Evolutionary conservation across 2,888 invertebrate species (phyloP), one percentile per base, ranked within the genome.

Genomic region (Drosophila cognata): DNA sequence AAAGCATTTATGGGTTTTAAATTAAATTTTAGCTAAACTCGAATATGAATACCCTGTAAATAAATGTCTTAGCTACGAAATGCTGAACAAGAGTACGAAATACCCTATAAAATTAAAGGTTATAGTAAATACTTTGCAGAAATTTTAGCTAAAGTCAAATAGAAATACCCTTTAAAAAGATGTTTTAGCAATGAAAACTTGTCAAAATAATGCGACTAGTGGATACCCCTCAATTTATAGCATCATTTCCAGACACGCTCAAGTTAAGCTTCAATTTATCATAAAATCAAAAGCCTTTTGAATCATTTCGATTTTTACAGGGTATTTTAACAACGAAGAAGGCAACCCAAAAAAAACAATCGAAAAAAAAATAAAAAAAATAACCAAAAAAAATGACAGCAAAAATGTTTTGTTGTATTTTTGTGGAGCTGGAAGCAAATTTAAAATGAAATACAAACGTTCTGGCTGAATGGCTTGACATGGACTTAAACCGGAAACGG

Each of bases 401-500:
- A 57, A 36, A 29, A 35, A 38, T 38, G 33, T 29, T 21, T 29
- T 56, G 33, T 55, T 50, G 10, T 36, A 46, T 64, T 59, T 53
- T 57, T 70, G 66, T 35, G 48, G 58, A 55, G 77, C 77, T 79
- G 73, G 77, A 81, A 81, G 79, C 74, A 89, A 86, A 89, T 86
- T 89, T 86, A 86, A 86, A 86, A 86, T 86, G 89, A 86, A 86
- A 86, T 86, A 86, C 85, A 86, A 86, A 86, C 89, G 85, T 86
- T 86, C 88, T 88, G 89, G 85, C 85, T 88, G 85, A 86, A 86
- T 89, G 82, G 85, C 85, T 88, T 90, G 90, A 90, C 90, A 88
- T 90, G 89, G 89, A 90, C 90, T 88, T 88, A 87, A 88, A 86
- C 87, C 87, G 87, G 87, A 88, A 88, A 84, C 87, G 87, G 87